Evolutionary conservation across 2,113 vertebrate genomes (phyloP), one percentile per base, ranked within the genome.

Genomic region (Maccullochella peelii): DNA sequence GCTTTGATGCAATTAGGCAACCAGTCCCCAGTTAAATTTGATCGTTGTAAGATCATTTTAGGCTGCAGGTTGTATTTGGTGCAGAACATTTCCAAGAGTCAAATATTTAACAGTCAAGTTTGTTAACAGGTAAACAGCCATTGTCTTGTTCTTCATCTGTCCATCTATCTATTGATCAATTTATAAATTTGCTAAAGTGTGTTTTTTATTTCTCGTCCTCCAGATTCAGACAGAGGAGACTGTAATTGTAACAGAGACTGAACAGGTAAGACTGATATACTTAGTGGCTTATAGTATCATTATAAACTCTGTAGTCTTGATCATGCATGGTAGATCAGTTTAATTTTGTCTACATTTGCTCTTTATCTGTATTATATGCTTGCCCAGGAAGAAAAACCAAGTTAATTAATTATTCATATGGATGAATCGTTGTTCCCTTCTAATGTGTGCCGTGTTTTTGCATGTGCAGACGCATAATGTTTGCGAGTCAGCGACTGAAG

Each of bases 401-500:
- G 14, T 21, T n/a, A 1, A 73, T 57, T 5, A 20, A 14, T 23
- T 33, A 62, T 49, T 67, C 21, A 47, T 14, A 8, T 16, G 5
- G 9, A 9, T 10, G 0, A 21, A 33, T 23, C 8, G n/a, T n/a
- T 66, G 25, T 63, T 14, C 6, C 25, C 1, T 7, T 8, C 58
- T 76, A 84, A 85, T 20, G 27, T 80, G 62, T 86, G 62, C 49
- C 21, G 33, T 86, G 80, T 76, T 77, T 74, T 85, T 67, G 83
- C 80, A 73, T 44, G 73, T 73, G 78, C 77, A 93, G 93, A 91
- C 79, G 18, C 77, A 20, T 25, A 76, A 73, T n/a, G 80, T 79
- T 69, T 83, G 55, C 27, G 78, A 86, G 66, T n/a, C 76, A 63
- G 78, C 62, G 33, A 8, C 77, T 55, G 63, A 80, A 54, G 54